Conservation (phyloP, 1,140 invertebrate species). For the Polyergus mexicanus region DNA sequence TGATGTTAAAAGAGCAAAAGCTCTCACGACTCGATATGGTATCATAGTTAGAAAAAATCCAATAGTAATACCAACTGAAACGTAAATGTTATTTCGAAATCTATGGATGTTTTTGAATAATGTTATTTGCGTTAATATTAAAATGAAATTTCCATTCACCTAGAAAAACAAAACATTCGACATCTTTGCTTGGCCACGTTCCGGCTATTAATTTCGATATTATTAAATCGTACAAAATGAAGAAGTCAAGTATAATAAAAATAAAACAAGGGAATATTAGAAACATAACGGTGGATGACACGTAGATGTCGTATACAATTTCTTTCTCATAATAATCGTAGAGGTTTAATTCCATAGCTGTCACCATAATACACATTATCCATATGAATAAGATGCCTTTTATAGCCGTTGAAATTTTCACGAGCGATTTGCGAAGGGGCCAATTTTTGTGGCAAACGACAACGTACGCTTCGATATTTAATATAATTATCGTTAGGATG, state of each 20-base stretch:
- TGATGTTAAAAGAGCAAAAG: constrained; percentile 66
- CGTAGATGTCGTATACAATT: constrained; percentile 75
- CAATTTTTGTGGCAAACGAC: constrained; percentile 56
- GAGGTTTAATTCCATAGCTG: constrained; percentile 78
- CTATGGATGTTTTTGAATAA: neutral
- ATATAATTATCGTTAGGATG: constrained; percentile 76
- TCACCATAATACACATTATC: constrained; percentile 70
- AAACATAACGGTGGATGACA: constrained; percentile 78
- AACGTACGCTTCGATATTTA: constrained; percentile 78
- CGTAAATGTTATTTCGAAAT: neutral
- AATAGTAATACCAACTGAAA: constrained; percentile 72
- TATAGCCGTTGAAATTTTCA: constrained; percentile 57
- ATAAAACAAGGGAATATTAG: constrained; percentile 67
- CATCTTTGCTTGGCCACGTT: constrained; percentile 56
- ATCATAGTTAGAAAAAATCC: constrained; percentile 76
- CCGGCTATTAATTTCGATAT: constrained; percentile 60
- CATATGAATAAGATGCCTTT: constrained; percentile 78
- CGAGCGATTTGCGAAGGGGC: constrained; percentile 43
- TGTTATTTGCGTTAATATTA: neutral
- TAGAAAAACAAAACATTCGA: constrained; percentile 71
- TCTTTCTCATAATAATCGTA: constrained; percentile 73
- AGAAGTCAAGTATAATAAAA: constrained; percentile 64
- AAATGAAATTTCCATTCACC: constrained; percentile 65
- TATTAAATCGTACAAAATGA: constrained; percentile 73
- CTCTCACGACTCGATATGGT: constrained; percentile 74